A percentile compares a stretch with the other conserved stretches of the same genome.
Conservation (phyloP, 2,113 vertebrate species). For the Saguinus midas region DNA sequence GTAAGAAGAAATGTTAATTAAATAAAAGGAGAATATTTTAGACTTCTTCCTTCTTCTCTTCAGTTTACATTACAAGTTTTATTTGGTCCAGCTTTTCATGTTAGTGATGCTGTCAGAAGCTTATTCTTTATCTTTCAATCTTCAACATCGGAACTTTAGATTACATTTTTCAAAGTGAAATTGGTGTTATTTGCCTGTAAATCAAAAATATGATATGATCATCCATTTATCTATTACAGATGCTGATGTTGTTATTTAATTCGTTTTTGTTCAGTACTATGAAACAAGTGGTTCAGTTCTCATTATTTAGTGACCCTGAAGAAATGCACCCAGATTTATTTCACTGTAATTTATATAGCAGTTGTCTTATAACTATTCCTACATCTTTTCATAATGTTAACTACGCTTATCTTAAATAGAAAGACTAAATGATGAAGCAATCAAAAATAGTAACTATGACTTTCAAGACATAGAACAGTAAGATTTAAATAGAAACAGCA, state of each 20-base stretch:
- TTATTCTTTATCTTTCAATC: slow-evolving; percentile 26
- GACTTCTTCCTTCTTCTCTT: slow-evolving; percentile 7
- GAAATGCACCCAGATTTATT: slow-evolving; percentile 16
- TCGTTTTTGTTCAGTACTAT: slow-evolving; percentile 39
- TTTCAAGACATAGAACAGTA: no score
- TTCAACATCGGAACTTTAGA: neutral
- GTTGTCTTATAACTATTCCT: neutral
- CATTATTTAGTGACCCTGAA: neutral
- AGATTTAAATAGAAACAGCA: no score
- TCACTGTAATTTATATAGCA: neutral
- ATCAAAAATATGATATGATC: neutral
- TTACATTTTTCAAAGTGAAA: slow-evolving; percentile 11
- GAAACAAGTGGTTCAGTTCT: slow-evolving; percentile 33
- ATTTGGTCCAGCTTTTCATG: neutral
- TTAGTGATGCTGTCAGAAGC: neutral
- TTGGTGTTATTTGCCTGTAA: neutral
- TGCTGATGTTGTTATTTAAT: slow-evolving; percentile 1
- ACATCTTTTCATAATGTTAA: neutral
- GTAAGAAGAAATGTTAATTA: neutral
- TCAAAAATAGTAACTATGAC: no score
- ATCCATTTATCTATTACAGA: slow-evolving; percentile 23
- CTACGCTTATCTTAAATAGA: no score
- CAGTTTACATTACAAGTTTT: neutral
- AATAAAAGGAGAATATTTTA: slow-evolving; percentile 2
- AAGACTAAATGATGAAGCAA: no score